Evolutionary conservation across 1,140 invertebrate species (phyloP), one percentile per base, ranked within the genome.

Genomic region (Danaus melanippus): DNA sequence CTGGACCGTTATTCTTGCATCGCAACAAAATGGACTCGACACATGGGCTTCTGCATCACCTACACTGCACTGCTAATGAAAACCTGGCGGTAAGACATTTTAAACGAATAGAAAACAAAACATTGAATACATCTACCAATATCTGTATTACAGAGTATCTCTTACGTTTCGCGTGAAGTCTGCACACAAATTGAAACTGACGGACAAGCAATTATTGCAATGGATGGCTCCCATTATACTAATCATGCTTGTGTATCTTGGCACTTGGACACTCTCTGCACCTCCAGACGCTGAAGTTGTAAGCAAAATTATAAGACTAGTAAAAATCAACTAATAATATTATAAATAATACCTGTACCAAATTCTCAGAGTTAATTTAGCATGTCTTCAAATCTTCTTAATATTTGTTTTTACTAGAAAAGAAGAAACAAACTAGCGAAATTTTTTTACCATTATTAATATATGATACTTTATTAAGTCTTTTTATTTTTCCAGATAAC

Each of bases 131-230:
- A 15, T 15, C 1, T 42, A 15, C 11, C 9, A 43, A 8, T 12
- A 44, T 46, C 51, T 42, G 45, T 45, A 53, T 84, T 88, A 3
- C 82, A 96, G 96, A 67, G 96, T 98, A 32, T 97, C 96, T 0
- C 86, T 97, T 45, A 97, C 96, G 10, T 97, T 97, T 85, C 91
- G 95, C n/a, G 95, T 97, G 0, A 97, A 97, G 76, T 96, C 95
- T 17, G 94, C 95, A 0, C 96, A 97, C 66, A 96, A 97, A 79
- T 91, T 97, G 11, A 97, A 97, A 71, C 85, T 98, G 17, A 97
- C 96, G 2, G 96, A 98, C 83, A 95, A 95, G 72, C 95, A 94
- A 71, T 77, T 98, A 40, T 74, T 97, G 12, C 96, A 97, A 68
- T 96, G 96, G 93, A 94, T 97, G 90, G 92, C 95, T 4, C 95